Evolutionary conservation across 2,113 vertebrate species (phyloP).

Genomic region (Micronycteris hirsuta): DNA sequence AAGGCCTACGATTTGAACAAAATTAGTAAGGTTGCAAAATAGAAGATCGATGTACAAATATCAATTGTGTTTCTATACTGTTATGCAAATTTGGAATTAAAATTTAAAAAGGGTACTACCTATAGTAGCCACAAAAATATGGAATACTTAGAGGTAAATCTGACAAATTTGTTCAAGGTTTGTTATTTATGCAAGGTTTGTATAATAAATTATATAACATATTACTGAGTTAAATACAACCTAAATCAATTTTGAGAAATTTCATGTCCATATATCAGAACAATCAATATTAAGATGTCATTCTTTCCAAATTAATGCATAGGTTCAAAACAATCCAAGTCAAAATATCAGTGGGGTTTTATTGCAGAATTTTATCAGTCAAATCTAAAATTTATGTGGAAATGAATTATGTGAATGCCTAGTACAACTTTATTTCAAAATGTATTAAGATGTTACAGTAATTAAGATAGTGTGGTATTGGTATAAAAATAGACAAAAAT

Average conservation of each 20-base stretch:
- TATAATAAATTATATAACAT: not conserved
- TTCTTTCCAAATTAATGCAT: not conserved
- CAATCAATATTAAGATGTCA: not conserved
- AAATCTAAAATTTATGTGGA: not conserved
- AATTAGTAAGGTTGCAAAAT: not conserved
- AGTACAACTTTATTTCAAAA: not conserved
- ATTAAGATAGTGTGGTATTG: not conserved
- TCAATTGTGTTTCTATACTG: not conserved
- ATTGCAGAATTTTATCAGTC: not conserved
- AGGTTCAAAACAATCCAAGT: not conserved
- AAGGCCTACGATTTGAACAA: not conserved
- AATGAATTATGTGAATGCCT: not conserved
- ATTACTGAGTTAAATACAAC: not conserved
- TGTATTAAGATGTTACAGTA: not conserved
- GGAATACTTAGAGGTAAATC: not conserved
- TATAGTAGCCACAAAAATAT: not conserved
- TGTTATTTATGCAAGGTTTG: not conserved
- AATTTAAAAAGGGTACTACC: not conserved
- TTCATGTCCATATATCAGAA: not conserved
- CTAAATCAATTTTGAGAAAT: not conserved
- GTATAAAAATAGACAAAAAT: not conserved
- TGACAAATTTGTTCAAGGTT: not conserved
- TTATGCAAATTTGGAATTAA: not conserved
- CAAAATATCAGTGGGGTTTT: not conserved
- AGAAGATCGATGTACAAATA: not conserved